Conservation (phyloP, 35 echinoderm and acorn worm species). For the Eucidaris tribuloides region DNA sequence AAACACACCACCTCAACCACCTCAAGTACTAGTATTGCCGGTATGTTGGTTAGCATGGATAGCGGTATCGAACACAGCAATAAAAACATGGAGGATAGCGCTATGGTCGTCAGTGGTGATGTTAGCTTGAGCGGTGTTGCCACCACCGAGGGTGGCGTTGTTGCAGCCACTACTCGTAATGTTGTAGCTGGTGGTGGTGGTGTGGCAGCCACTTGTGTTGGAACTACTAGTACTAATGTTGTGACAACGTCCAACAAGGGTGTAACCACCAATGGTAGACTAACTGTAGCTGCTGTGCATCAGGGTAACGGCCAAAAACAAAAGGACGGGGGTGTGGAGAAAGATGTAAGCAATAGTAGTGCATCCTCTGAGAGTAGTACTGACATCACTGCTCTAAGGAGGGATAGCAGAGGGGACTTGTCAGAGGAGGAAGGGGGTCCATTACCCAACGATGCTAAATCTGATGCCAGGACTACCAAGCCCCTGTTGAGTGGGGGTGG, state of each 20-base stretch:
- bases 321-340: background rate
- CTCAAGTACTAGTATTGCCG: constrained; percentile 16
- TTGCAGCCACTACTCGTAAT: too few relatives aligned
- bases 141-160: too few relatives aligned
- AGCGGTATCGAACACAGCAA: constrained; percentile 26
- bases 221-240: background rate
- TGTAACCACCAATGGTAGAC: background rate
- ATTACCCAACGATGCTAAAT: background rate
- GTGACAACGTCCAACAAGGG: background rate
- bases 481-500: constrained; percentile 5
- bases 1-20: background rate
- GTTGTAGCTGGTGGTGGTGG: background rate
- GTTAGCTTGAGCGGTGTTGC: background rate
- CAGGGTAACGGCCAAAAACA: constrained; percentile 1
- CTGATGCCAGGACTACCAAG: background rate
- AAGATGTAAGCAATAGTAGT: background rate
- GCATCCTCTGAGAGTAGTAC: constrained; percentile 62
- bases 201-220: background rate
- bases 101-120: background rate
- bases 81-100: constrained; percentile 9
- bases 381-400: constrained; percentile 51
- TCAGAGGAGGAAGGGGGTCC: constrained; percentile 8
- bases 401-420: constrained; percentile 35
- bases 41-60: constrained; percentile 33
- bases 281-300: constrained; percentile 20